Percentiles rank a stretch among this genome's conserved stretches.
Evolutionary conservation across 37 sponge, comb jelly and placozoan genomes (phyloP).

Genomic region (Petrosia ficiformis): DNA sequence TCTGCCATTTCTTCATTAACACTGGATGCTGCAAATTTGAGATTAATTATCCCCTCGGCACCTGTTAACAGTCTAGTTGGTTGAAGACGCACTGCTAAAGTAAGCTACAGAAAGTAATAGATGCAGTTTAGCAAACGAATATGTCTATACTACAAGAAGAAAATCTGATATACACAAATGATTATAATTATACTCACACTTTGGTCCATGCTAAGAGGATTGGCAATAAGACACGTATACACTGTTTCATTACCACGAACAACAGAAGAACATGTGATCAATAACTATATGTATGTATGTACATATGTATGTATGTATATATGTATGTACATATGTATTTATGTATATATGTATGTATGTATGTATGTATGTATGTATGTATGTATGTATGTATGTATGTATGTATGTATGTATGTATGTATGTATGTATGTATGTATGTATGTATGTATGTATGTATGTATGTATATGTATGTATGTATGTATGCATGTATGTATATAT

Average conservation of each 20-base stretch:
- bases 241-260: not conserved
- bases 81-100: not conserved
- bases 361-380: no score
- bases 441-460: no score
- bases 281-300: not conserved
- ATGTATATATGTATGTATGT: no score
- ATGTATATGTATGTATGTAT: no score
- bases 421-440: no score
- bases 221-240: not conserved
- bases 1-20: constrained; percentile 17
- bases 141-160: no score
- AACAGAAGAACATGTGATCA: not conserved
- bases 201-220: not conserved
- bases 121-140: no score
- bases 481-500: no score
- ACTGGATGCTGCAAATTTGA: constrained; percentile 27
- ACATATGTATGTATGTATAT: no score
- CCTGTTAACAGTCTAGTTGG: constrained; percentile 7
- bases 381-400: no score
- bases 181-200: not conserved
- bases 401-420: no score
- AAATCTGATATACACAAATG: not conserved
- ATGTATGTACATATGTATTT: no score
- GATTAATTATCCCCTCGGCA: constrained; percentile 3
- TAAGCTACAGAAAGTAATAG: not conserved